Conservation (phyloP, 2,888 invertebrate species). For the Drosophila colorata region DNA sequence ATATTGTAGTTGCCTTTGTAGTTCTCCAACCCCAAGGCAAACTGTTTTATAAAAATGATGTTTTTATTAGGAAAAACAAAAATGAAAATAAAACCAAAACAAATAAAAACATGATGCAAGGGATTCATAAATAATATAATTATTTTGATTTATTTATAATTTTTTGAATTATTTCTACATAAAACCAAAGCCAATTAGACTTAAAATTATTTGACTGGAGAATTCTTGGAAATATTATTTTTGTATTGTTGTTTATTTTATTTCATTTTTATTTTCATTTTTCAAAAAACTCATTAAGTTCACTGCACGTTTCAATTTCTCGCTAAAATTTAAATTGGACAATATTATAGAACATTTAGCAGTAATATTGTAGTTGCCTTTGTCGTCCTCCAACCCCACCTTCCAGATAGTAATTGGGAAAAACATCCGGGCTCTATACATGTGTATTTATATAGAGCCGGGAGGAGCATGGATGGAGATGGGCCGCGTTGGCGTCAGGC, state of each 20-base stretch:
- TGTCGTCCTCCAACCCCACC: neutral
- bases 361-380: conserved; percentile 8
- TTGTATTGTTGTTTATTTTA: neutral
- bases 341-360: conserved; percentile 24
- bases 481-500: conserved; percentile 32
- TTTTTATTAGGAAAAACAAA: too few species aligned
- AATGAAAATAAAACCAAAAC: too few species aligned
- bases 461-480: conserved; percentile 1
- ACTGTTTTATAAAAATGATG: too few species aligned
- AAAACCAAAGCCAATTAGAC: too few species aligned
- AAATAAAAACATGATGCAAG: too few species aligned
- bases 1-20: conserved; percentile 5
- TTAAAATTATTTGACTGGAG: too few species aligned
- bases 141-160: too few species aligned
- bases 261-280: too few species aligned
- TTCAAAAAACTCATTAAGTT: neutral
- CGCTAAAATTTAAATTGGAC: conserved; percentile 28
- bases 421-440: neutral
- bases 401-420: conserved; percentile 9
- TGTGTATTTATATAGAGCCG: conserved; percentile 23
- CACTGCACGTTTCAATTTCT: neutral
- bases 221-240: too few species aligned
- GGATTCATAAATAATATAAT: too few species aligned
- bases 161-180: too few species aligned
- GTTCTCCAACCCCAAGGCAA: too few species aligned